These are phyloP conservation scores for Crepidodera aurea DNA, from an alignment of 2,888 invertebrate genomes.

Conservation along the genomic window DNA sequence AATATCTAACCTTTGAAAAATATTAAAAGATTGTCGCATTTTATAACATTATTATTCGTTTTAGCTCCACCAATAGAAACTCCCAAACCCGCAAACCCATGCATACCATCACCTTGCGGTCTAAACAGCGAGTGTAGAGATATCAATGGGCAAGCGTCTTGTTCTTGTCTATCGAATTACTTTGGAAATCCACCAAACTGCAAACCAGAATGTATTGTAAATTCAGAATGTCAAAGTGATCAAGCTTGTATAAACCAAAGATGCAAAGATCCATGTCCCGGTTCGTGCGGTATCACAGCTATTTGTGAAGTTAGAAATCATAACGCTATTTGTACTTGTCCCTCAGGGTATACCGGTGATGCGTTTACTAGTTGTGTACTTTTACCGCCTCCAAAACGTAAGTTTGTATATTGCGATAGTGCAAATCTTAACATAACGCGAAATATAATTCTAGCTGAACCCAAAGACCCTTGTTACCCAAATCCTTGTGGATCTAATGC, in stretches of 20 bases:
- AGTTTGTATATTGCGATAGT: no score
- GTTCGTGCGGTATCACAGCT: slow-evolving; percentile 79
- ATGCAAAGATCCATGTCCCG: slow-evolving; percentile 83
- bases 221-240: slow-evolving; percentile 78
- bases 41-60: slow-evolving; percentile 29
- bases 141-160: slow-evolving; percentile 73
- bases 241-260: slow-evolving; percentile 79
- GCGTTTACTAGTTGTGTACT: slow-evolving; percentile 69
- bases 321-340: slow-evolving; percentile 77
- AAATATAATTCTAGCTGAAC: slow-evolving; percentile 51
- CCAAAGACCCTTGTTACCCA: slow-evolving; percentile 68
- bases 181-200: slow-evolving; percentile 73
- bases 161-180: slow-evolving; percentile 74
- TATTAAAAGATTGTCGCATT: background rate
- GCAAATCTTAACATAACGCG: background rate
- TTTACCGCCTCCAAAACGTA: slow-evolving; percentile 49
- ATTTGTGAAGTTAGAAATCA: slow-evolving; percentile 78
- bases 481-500: slow-evolving; percentile 82
- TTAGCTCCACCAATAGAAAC: slow-evolving; percentile 43
- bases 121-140: slow-evolving; percentile 69
- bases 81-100: slow-evolving; percentile 48
- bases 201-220: slow-evolving; percentile 68
- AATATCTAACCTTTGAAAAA: slow-evolving; percentile 27
- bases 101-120: slow-evolving; percentile 61
- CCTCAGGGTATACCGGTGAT: slow-evolving; percentile 75